These are phyloP conservation scores for Macaria notata DNA, from an alignment of 2,888 invertebrate genomes.

Conservation along the genomic window DNA sequence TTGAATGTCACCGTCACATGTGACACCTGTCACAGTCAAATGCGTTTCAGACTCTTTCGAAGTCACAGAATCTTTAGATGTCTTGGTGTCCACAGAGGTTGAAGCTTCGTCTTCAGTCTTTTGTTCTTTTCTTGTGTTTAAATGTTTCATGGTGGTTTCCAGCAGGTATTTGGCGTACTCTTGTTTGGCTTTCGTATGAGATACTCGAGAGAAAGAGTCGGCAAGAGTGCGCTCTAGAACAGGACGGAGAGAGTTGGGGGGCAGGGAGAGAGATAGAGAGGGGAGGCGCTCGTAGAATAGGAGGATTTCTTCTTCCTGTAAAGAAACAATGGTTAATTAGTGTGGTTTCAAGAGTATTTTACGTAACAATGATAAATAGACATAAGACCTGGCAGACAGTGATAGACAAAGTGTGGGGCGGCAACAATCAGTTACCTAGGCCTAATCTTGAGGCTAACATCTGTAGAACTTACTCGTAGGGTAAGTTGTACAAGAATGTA, in stretches of 20 bases:
- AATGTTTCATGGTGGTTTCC: conserved; percentile 14
- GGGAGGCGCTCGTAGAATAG: conserved; percentile 77
- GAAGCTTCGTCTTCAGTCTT: neutral
- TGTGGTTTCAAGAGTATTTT: too few relatives aligned
- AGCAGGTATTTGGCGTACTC: conserved; percentile 18
- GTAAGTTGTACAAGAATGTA: too few relatives aligned
- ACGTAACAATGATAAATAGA: too few relatives aligned
- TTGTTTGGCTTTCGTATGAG: conserved; percentile 30
- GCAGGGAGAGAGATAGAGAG: conserved; percentile 79
- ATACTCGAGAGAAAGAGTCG: conserved; percentile 48
- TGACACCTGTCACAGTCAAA: too few relatives aligned
- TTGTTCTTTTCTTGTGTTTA: neutral
- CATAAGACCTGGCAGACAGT: too few relatives aligned
- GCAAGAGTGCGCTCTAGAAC: conserved; percentile 77
- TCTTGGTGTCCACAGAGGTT: neutral
- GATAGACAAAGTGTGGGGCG: too few relatives aligned
- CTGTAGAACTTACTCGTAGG: too few relatives aligned
- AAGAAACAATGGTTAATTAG: conserved; percentile 19
- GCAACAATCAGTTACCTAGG: too few relatives aligned
- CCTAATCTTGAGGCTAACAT: too few relatives aligned
- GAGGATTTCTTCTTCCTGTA: conserved; percentile 73
- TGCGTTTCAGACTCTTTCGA: too few relatives aligned
- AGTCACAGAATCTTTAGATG: neutral
- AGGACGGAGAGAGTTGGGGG: conserved; percentile 79
- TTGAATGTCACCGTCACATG: too few relatives aligned